Evolutionary conservation across 2,888 invertebrate species (phyloP).

Genomic region (Hylaea fasciaria): DNA sequence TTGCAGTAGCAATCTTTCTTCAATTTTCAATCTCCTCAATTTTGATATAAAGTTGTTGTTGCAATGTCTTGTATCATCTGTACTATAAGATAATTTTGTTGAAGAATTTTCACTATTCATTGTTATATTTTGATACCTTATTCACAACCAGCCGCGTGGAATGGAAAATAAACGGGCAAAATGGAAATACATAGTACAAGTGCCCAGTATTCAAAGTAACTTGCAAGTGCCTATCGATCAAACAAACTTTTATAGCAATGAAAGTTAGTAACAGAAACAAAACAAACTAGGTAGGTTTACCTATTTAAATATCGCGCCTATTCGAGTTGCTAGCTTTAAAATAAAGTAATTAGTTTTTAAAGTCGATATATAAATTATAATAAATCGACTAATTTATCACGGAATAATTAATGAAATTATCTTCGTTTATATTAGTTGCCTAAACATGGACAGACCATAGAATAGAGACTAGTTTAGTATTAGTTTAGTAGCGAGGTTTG

Average conservation of each 20-base stretch:
- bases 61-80: conserved; percentile 20
- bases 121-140: conserved; percentile 1
- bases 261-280: too few relatives aligned
- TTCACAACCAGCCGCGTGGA: background rate
- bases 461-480: too few relatives aligned
- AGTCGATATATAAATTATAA: background rate
- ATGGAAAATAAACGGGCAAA: background rate
- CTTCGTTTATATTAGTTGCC: too few relatives aligned
- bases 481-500: too few relatives aligned
- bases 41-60: conserved; percentile 53
- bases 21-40: conserved; percentile 70
- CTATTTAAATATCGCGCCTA: conserved; percentile 1
- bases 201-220: too few relatives aligned
- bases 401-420: too few relatives aligned
- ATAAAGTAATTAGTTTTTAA: background rate
- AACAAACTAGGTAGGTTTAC: too few relatives aligned
- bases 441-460: too few relatives aligned
- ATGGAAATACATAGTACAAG: too few relatives aligned
- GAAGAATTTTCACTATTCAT: conserved; percentile 24
- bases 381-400: background rate
- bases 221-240: conserved; percentile 23
- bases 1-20: conserved; percentile 65
- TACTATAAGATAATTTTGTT: conserved; percentile 17
- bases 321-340: conserved; percentile 8
- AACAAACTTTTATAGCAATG: conserved; percentile 19